Base-by-base conservation (phyloP, 1,140 invertebrate species). In the Scaptodrosophila lebanonensis region DNA sequence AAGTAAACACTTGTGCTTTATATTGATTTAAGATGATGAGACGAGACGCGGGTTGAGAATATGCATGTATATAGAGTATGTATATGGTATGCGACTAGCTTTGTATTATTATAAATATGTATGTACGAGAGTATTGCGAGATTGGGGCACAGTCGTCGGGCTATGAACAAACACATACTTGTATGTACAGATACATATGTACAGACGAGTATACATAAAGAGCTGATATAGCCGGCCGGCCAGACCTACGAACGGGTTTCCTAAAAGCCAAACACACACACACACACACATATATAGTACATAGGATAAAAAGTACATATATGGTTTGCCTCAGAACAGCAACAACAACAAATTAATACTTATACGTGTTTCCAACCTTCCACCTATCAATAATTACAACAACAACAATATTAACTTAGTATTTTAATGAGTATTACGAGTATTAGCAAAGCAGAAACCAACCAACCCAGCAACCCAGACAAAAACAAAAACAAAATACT, bases 1-100 rank as follows among this genome's bases (percentile, higher is more conserved):
- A 77, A 77, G 67, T 72, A 52, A 77, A 77, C 69, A 79, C 73
- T 79, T 79, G 73, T 79, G 73, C 73, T 79, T 82, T 79, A 82
- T 79, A 82, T 57, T 75, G 61, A 63, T 79, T 79, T 79, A 83
- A 75, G 76, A 61, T 57, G 22, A 11, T 6, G 30, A 33, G 27
- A 61, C n/a, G 57, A 62, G 4, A 38, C 15, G 15, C 5, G 4
- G 17, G 17, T 16, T 38, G 9, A 38, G 5, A 38, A 6, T 12
- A 15, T 16, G 17, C 13, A 38, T 38, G 6, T 39, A 52, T 30
- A 30, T 39, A 33, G 43, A 27, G 29, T 12, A 8, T 12, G 15
- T 32, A 16, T 12, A 18, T 50, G 32, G 40, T 32, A 62, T 54
- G 40, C 30, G 64, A 54, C 38, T 17, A 20, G 36, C 36, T 62